phyloP scores from a whole-genome alignment of 2,888 invertebrate genomes.

The Andrena marginata region DNA sequence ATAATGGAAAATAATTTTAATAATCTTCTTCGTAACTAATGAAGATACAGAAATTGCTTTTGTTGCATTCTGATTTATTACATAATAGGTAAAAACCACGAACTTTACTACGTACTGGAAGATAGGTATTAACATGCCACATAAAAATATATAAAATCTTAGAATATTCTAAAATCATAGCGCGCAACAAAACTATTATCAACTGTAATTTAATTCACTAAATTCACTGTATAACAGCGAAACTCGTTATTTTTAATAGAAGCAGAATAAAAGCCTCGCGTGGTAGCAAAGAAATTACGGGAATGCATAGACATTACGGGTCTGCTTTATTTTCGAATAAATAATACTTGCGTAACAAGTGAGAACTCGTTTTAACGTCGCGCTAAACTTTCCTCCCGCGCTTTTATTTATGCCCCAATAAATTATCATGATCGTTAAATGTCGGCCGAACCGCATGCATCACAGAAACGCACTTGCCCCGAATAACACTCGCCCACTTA shows the following conservation, averaged over 20 bases:
- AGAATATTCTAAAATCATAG: too few relatives aligned
- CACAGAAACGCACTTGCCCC: conserved; percentile 11
- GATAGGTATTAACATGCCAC: too few relatives aligned
- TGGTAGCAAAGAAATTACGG: neutral
- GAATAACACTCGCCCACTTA: conserved; percentile 33
- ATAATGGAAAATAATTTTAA: too few relatives aligned
- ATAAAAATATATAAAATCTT: too few relatives aligned
- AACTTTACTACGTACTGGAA: too few relatives aligned
- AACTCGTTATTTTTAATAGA: too few relatives aligned
- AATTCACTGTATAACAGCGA: neutral
- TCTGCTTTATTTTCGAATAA: conserved; percentile 32
- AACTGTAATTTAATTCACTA: too few relatives aligned
- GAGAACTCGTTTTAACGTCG: conserved; percentile 32
- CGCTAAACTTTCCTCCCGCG: conserved; percentile 21
- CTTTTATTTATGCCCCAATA: conserved; percentile 28
- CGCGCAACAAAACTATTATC: too few relatives aligned
- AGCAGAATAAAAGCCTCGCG: neutral
- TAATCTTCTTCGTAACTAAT: too few relatives aligned
- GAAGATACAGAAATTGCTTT: too few relatives aligned
- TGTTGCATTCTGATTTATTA: too few relatives aligned
- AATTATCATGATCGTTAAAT: conserved; percentile 36
- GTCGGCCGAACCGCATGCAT: conserved; percentile 1
- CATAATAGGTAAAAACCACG: too few relatives aligned
- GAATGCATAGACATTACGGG: neutral
- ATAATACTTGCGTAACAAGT: conserved; percentile 23